Evolutionary conservation across 2,113 vertebrate species (phyloP), one percentile per base, ranked within the genome.

Genomic region (Eurystomus gularis): DNA sequence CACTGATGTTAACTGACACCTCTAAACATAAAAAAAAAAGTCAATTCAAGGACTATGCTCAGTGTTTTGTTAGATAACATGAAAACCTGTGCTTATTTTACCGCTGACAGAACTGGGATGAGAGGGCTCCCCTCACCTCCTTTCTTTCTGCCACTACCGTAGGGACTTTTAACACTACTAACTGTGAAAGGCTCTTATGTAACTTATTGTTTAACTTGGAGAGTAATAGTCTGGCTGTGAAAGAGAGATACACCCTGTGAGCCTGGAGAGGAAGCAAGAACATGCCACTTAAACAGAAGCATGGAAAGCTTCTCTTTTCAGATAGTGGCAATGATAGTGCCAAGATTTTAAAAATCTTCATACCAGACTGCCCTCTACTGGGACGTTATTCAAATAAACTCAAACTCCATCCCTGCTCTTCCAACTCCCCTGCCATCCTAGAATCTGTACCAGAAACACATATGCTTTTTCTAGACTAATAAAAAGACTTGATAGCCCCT

Each of bases 341-440:
- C 55, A 31, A 25, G 31, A 39, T 69, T 88, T 92, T n/a, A 64
- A 92, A 79, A 88, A 91, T 78, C 86, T 92, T 89, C 86, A 84
- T 94, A 95, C 95, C 77, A 95, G 62, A 90, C 96, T 96, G 95
- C 97, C 98, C 98, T 97, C 98, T 98, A 84, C 97, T 97, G 98
- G 98, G 39, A 72, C 58, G 26, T 42, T 58, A 51, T 3, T 82
- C 42, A 61, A 79, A 82, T 20, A 61, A 70, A 48, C 42, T 42
- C 42, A 42, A 42, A 42, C 21, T n/a, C 51, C 13, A 57, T 15
- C 6, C 17, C 46, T 51, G 25, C 70, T 66, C 24, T 33, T 69
- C 12, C 24, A 70, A n/a, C 6, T 64, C 25, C 37, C 15, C 6
- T 17, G 15, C 19, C 15, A 40, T 13, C 24, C 42, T 24, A 90